Conservation (phyloP, 35 echinoderm and acorn worm species). For the Eucidaris tribuloides region DNA sequence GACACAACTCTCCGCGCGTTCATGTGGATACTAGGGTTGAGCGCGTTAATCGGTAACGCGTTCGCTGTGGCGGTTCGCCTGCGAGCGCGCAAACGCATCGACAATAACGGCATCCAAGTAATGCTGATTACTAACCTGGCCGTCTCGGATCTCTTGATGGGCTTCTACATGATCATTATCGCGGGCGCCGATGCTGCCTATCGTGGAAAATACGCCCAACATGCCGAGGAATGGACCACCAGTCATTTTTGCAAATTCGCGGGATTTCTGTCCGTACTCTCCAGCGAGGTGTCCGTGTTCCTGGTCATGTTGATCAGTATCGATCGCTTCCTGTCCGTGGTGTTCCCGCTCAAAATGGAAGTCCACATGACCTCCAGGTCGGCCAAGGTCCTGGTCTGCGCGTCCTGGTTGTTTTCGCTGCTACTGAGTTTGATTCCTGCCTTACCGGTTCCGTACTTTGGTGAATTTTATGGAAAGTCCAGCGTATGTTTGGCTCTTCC, state of each 20-base stretch:
- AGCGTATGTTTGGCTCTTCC: constrained; percentile 11
- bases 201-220: neutral
- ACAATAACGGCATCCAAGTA: neutral
- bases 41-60: neutral
- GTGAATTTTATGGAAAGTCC: constrained; percentile 5
- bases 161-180: neutral
- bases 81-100: neutral
- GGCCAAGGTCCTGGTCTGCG: neutral
- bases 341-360: constrained; percentile 12
- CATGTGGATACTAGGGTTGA: constrained; percentile 15
- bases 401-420: neutral
- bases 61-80: neutral
- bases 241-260: neutral
- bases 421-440: constrained; percentile 2
- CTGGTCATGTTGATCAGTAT: constrained; percentile 21
- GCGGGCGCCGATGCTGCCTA: neutral
- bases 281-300: neutral
- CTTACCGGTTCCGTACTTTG: neutral
- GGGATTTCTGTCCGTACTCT: neutral
- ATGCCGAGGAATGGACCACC: constrained; percentile 2
- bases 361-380: neutral
- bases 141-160: constrained; percentile 1
- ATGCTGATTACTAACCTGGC: neutral
- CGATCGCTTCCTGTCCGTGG: constrained; percentile 5
- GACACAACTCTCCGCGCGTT: neutral